Evolutionary conservation across 2,797 vertebrate species (phyloP).

Genomic region (Pipistrellus nathusii): DNA sequence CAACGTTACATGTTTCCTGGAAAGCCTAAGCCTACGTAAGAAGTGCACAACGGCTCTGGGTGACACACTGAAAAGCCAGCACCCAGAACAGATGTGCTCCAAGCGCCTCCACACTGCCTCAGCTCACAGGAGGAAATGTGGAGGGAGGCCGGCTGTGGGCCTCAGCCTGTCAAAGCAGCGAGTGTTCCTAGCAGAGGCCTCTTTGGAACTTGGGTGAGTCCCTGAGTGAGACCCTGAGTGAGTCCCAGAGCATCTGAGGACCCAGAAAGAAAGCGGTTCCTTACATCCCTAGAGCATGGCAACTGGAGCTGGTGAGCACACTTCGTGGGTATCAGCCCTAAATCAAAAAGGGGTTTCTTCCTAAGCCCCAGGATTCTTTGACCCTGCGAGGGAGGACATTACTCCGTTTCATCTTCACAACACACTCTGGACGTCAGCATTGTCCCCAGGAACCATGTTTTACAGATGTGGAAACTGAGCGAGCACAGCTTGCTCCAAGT

Average conservation of each 20-base stretch:
- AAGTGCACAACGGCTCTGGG: neutral
- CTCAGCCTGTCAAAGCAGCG: neutral
- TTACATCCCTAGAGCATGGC: neutral
- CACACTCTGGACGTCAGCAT: neutral
- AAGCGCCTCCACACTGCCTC: rapidly evolving
- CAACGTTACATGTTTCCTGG: neutral
- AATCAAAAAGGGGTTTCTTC: neutral
- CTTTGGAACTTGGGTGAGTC: neutral
- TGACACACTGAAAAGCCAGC: neutral
- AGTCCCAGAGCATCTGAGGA: no score
- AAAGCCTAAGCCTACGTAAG: neutral
- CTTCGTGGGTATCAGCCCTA: neutral
- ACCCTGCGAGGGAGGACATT: neutral
- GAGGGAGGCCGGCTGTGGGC: neutral
- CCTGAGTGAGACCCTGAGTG: neutral
- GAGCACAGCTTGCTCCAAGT: neutral
- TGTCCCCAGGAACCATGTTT: neutral
- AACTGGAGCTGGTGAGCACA: neutral
- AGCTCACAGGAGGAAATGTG: neutral
- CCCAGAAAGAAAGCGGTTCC: neutral
- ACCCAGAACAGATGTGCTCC: neutral
- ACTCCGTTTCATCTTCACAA: neutral
- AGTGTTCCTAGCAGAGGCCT: neutral
- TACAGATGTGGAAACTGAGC: neutral
- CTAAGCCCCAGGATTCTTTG: neutral